Evolutionary conservation across 2,113 vertebrate genomes (phyloP).

Genomic region (Eurypyga helias): DNA sequence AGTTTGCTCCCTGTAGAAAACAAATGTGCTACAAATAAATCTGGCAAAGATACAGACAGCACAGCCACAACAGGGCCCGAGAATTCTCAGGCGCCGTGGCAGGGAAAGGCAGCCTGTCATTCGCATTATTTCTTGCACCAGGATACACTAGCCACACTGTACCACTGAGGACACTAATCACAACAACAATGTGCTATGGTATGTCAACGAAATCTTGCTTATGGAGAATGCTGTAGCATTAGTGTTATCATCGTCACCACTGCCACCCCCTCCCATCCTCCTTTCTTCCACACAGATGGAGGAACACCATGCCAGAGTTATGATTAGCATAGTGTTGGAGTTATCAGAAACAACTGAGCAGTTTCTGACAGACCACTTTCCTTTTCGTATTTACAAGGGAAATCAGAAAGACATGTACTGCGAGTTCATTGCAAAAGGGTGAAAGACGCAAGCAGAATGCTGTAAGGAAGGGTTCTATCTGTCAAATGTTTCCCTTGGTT

Average conservation of each 20-base stretch:
- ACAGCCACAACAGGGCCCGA: neutral
- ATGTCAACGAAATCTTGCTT: neutral
- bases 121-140: neutral
- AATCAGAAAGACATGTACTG: neutral
- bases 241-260: neutral
- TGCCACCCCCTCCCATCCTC: neutral
- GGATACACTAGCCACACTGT: neutral
- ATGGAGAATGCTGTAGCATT: neutral
- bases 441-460: neutral
- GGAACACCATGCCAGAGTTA: neutral
- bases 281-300: slow-evolving; percentile 21
- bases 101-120: neutral
- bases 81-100: neutral
- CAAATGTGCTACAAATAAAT: neutral
- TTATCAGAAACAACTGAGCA: slow-evolving; percentile 50
- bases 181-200: neutral
- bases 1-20: neutral
- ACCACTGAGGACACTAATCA: neutral
- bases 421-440: neutral
- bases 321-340: slow-evolving; percentile 46
- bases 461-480: neutral
- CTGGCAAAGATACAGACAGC: neutral
- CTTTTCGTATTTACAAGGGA: neutral
- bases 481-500: neutral
- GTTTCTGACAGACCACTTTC: slow-evolving; percentile 16